Base-by-base conservation (phyloP, 2,113 vertebrate species). In the Cryptomyrus ogoouensis region DNA sequence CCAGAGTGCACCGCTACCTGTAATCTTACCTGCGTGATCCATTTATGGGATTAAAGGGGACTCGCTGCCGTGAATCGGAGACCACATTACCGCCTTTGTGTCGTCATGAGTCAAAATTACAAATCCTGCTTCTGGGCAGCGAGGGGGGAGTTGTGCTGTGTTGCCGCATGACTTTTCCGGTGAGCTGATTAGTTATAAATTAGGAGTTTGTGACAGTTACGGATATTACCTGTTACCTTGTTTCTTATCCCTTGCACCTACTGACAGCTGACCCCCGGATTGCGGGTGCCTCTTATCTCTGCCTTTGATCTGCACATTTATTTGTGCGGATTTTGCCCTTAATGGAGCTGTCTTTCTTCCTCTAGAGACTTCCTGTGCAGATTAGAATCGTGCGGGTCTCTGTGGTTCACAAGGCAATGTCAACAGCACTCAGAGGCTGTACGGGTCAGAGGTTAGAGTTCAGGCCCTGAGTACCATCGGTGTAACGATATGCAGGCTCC, bases 401-500 rank as follows among this genome's bases (percentile, higher is more conserved):
- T 5, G 91, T 92, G 93, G 91, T 94, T 93, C 93, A 92, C 92
- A 91, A 93, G 92, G 92, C 90, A 89, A 47, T 92, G 87, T 88
- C 50, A 91, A 91, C 91, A 88, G 3, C 91, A 92, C 94, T 95
- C 93, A 91, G 53, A 92, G 94, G 93, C 94, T 94, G 95, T 91
- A 94, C 27, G 90, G 96, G 94, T 96, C 94, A 94, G 90, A 91
- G 94, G 93, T 90, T 92, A 93, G 74, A 93, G 95, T 95, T 95
- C 92, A 53, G 70, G 91, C 91, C 58, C 91, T 92, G 93, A 94
- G 93, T 93, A 92, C 84, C 58, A 74, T 44, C 80, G 15, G 77
- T 49, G 91, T 95, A 96, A 95, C 94, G 93, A 96, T 95, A 94
- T 95, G 94, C 95, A 96, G 95, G 95, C 94, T 93, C 77, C 8